Conservation (phyloP, 2,888 invertebrate genomes). For the Athalia circularis region DNA sequence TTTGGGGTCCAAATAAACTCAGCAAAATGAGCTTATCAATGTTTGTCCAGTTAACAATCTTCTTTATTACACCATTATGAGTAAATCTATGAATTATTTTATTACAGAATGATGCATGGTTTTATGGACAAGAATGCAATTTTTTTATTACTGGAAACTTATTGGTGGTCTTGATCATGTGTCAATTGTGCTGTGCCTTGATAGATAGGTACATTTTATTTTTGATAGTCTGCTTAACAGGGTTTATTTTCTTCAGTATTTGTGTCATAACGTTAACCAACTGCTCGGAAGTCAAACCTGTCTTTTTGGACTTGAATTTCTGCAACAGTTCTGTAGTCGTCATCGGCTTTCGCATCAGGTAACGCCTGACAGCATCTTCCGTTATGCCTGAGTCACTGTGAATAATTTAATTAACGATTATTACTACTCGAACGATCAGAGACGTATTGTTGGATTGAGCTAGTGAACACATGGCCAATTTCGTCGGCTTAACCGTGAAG, state of each 20-base stretch:
- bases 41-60: too few species aligned
- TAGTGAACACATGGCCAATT: background rate
- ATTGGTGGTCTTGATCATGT: background rate
- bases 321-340: conserved; percentile 96
- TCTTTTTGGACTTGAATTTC: conserved; percentile 96
- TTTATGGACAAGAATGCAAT: background rate
- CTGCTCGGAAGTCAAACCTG: conserved; percentile 92
- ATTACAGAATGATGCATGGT: background rate
- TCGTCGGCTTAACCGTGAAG: conserved; percentile 1
- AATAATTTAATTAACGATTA: conserved; percentile 49
- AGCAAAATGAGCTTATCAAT: background rate
- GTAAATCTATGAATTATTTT: background rate
- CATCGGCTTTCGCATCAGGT: conserved; percentile 97
- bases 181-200: conserved; percentile 76
- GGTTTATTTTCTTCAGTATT: conserved; percentile 95
- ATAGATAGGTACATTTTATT: conserved; percentile 96
- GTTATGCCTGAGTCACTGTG: conserved; percentile 91
- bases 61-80: too few species aligned
- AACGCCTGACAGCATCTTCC: conserved; percentile 95
- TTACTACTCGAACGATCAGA: too few species aligned
- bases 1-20: background rate
- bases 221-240: conserved; percentile 92
- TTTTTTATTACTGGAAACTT: background rate
- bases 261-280: conserved; percentile 96
- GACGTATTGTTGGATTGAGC: background rate